Base-by-base conservation (phyloP, 2,797 vertebrate genomes). In the Hypotaenidia philippensis region DNA sequence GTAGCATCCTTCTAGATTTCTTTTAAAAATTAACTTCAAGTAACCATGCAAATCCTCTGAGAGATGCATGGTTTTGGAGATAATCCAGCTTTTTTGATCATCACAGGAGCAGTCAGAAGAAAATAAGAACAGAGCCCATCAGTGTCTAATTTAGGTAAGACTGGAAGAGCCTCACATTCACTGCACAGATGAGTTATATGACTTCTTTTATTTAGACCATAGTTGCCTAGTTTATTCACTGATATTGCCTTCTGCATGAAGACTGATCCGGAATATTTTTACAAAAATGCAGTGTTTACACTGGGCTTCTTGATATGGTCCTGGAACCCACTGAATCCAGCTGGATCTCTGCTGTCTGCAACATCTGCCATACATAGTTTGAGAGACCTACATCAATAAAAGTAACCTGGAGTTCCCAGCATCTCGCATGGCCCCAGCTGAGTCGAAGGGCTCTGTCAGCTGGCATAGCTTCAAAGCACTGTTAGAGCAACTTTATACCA, bases 391-490 rank as follows among this genome's bases (percentile, higher is more conserved):
- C 50, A 53, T 21, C 76, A 56, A 15, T 11, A 15, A 12, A 81
- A 92, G 76, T 1, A 72, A 90, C 89, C 89, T 94, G 92, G 87
- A 82, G 80, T 47, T 75, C 77, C 79, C 93, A 87, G 91, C 84
- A 49, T 13, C 92, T 89, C 4, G 0, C 10, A 9, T 18, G 78
- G 75, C 78, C 88, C 70, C 47, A n/a, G 69, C 69, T 27, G 64
- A 85, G 86, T 27, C 84, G 75, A 40, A 71, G 89, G 90, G 83
- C 64, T 90, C 75, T 87, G 92, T 22, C 68, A 90, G 90, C 86
- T 97, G 96, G 96, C 94, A 80, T 15, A 68, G 71, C 93, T 96
- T 97, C 93, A 96, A 93, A 96, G 95, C 63, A 34, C 81, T 85
- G 56, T 7, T 61, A 44, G 4, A 94, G 72, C 45, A 87, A 53